Evolutionary conservation across 2,797 vertebrate species (phyloP), one percentile per base, ranked within the genome.

Genomic region (Tapirus indicus): DNA sequence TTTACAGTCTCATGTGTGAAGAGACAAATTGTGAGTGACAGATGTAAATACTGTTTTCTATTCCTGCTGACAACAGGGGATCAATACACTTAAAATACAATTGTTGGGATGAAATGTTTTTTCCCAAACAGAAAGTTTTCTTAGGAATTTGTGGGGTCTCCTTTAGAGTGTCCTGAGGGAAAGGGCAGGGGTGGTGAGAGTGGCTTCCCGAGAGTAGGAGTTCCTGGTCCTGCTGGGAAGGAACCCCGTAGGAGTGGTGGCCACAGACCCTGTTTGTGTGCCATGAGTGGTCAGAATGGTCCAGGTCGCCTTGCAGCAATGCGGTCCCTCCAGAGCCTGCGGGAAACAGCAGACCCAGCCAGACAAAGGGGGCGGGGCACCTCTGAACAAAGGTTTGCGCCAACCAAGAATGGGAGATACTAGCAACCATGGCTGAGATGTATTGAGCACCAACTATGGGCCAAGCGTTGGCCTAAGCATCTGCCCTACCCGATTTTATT

Each of bases 21-120:
- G 82, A 79, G 32, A 44, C 0, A 58, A 66, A 54, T 38, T 64
- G 25, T 52, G 21, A 54, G 75, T 72, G 44, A 82, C 27, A 71
- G 86, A 94, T 7, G 5, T 68, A 60, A 95, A 74, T 75, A 29
- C 5, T 44, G 41, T 29, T 92, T 88, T 85, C 83, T 60, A 41
- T 66, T 91, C 38, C 75, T 93, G 10, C 52, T 93, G 69, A 72
- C 54, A 44, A 60, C 4, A 27, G 44, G 27, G 82, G 17, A 82
- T 87, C 41, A 18, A 47, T 71, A 52, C 13, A n/a, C 44, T 60
- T 68, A 41, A n/a, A 93, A 86, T 58, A 17, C 17, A 84, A 9
- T 72, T 58, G 83, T 58, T 52, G 56, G n/a, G 38, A 60, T 56
- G 52, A 87, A 71, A 21, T 44, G 17, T 78, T 96, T 64, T 68